phyloP scores from a whole-genome alignment of 2,888 invertebrate genomes.

The Papilio gigon region DNA sequence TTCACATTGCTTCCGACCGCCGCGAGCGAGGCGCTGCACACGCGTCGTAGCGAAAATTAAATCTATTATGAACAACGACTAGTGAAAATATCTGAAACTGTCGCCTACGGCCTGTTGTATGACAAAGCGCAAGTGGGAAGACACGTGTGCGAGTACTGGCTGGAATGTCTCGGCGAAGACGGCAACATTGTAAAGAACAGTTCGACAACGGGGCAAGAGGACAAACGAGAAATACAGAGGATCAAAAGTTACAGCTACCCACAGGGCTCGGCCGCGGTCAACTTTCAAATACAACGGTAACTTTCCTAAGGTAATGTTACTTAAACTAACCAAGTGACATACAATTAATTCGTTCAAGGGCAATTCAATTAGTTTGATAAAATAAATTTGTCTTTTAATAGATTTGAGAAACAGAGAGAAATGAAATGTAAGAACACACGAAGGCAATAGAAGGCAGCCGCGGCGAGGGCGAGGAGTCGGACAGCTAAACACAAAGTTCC shows the following conservation, averaged over 20 bases:
- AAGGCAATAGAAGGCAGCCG: neutral
- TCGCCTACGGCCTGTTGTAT: slow-evolving; percentile 31
- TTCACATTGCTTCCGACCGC: slow-evolving; percentile 47
- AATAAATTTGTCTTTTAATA: slow-evolving; percentile 8
- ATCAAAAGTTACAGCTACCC: slow-evolving; percentile 46
- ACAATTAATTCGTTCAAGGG: neutral
- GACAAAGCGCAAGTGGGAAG: slow-evolving; percentile 35
- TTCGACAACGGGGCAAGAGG: slow-evolving; percentile 45
- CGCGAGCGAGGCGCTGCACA: slow-evolving; percentile 25
- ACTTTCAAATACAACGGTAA: slow-evolving; percentile 26
- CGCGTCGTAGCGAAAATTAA: slow-evolving; percentile 19
- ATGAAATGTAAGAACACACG: neutral
- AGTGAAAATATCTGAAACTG: slow-evolving; percentile 29
- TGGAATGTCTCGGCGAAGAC: slow-evolving; percentile 50
- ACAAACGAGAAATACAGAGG: slow-evolving; percentile 43
- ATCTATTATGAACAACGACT: slow-evolving; percentile 34
- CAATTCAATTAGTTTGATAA: neutral
- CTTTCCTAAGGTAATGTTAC: slow-evolving; percentile 10
- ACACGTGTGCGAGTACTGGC: slow-evolving; percentile 37
- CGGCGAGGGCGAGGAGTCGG: slow-evolving; percentile 27
- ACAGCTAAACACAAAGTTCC: slow-evolving; percentile 44
- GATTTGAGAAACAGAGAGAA: neutral
- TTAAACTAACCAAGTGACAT: neutral
- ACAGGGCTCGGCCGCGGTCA: slow-evolving; percentile 54
- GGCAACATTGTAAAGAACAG: slow-evolving; percentile 51